Evolutionary conservation across 1,140 invertebrate genomes (phyloP).

Genomic region (Pollicipes pollicipes): DNA sequence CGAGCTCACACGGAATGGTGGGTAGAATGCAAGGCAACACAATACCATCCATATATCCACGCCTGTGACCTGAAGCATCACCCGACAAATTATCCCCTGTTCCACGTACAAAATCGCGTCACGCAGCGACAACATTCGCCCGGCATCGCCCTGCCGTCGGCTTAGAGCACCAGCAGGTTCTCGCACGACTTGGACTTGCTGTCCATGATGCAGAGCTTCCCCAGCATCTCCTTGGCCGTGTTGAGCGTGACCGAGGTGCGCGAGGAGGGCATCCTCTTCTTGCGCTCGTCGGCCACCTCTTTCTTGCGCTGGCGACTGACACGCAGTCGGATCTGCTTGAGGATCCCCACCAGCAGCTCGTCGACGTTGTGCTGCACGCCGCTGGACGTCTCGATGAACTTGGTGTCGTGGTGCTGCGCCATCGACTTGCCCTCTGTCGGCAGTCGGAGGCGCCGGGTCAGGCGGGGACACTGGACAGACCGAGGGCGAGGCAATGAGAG

Average conservation of each 20-base stretch:
- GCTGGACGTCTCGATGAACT: slow-evolving; percentile 83
- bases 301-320: slow-evolving; percentile 23
- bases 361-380: slow-evolving; percentile 87
- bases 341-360: slow-evolving; percentile 70
- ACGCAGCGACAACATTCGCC: too few species aligned
- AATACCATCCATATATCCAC: too few species aligned
- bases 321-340: slow-evolving; percentile 67
- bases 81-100: too few species aligned
- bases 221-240: slow-evolving; percentile 57
- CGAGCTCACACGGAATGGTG: too few species aligned
- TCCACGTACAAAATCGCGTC: too few species aligned
- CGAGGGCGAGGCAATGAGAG: not conserved
- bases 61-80: too few species aligned
- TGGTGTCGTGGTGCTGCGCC: slow-evolving; percentile 27
- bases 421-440: slow-evolving; percentile 19
- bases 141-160: too few species aligned
- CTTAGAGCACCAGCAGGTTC: slow-evolving; percentile 71
- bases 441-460: not conserved
- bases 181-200: slow-evolving; percentile 78
- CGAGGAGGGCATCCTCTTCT: slow-evolving; percentile 50
- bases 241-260: slow-evolving; percentile 53
- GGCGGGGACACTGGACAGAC: slow-evolving; percentile 8
- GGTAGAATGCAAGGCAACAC: too few species aligned
- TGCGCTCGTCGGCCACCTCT: slow-evolving; percentile 34
- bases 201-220: slow-evolving; percentile 64